phyloP scores from a whole-genome alignment of 1,140 invertebrate species.

The Lutraria rhynchaena region DNA sequence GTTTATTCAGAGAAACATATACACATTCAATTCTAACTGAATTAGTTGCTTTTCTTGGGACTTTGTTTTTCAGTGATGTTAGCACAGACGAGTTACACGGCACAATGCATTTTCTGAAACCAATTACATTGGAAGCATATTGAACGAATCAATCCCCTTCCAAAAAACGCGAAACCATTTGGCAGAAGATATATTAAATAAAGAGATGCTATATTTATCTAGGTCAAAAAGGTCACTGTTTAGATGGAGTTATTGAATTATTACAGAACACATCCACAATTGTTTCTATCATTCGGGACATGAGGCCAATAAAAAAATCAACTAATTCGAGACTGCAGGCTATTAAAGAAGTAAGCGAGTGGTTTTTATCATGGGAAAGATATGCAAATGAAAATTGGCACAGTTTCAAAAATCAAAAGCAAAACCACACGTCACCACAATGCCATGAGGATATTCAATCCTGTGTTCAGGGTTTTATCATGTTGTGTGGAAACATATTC shows the following conservation, averaged over 20 bases:
- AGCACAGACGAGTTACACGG: too few relatives aligned
- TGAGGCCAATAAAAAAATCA: constrained; percentile 1
- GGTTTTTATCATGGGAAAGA: constrained; percentile 27
- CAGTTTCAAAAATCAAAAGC: not conserved
- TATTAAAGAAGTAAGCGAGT: not conserved
- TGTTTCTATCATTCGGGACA: constrained; percentile 43
- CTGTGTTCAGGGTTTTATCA: constrained; percentile 9
- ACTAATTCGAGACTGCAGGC: constrained; percentile 23
- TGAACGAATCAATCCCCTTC: too few relatives aligned
- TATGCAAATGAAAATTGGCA: not conserved
- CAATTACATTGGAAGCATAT: too few relatives aligned
- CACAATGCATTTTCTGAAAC: too few relatives aligned
- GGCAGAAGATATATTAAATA: constrained; percentile 50
- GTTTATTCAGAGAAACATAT: too few relatives aligned
- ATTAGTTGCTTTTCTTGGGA: too few relatives aligned
- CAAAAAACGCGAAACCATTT: constrained; percentile 60
- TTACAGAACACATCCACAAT: constrained; percentile 39
- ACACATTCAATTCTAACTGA: too few relatives aligned
- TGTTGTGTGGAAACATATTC: not conserved
- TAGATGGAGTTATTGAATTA: constrained; percentile 45
- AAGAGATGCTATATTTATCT: constrained; percentile 46
- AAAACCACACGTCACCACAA: constrained; percentile 15
- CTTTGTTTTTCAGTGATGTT: too few relatives aligned
- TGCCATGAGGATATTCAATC: constrained; percentile 32
- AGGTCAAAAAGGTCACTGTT: constrained; percentile 33